Evolutionary conservation across 2,888 invertebrate species (phyloP), one percentile per base, ranked within the genome.

Genomic region (Deroplatys truncata): DNA sequence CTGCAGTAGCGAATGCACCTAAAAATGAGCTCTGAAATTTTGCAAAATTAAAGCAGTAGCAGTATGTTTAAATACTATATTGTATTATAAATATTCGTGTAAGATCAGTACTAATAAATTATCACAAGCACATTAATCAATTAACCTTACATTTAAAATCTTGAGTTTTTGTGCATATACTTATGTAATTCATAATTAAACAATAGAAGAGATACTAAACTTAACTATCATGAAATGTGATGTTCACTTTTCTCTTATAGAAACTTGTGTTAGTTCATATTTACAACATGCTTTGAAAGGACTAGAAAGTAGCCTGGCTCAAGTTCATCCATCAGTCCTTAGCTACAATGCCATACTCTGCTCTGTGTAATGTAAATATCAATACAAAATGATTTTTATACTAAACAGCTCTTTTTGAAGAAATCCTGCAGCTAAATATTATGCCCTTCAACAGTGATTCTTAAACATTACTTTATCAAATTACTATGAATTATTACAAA

Each of bases 251-350:
- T 86, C 16, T 72, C 56, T 72, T 25, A 29, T 82, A 29, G 86
- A 82, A 82, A 85, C 28, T 49, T 49, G 8, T 20, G 29, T 56
- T 82, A 86, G 72, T n/a, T 49, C 56, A 72, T 86, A 86, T 86
- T 86, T 86, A 86, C 86, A 86, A 86, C 31, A 82, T 86, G 82
- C 86, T 29, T 86, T 20, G 82, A 28, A 86, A 31, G 86, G 86
- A 86, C 86, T 86, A 86, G 86, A 86, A 72, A 86, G 28, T 86
- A 86, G 86, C 86, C 29, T 16, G 49, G 82, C 72, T 86, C 86
- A 86, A 25, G 72, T 86, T 15, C 20, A 72, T 72, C 25, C 56
- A 20, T 16, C 56, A 72, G 56, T 72, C 56, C 56, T 72, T 72
- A 25, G 56, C 43, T 43, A 43, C 43, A 43, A 43, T 43, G 43